Evolutionary conservation across 92 coral and sea anemone genomes (phyloP), one percentile per base, ranked within the genome.

Genomic region (Zoanthus gigantus): DNA sequence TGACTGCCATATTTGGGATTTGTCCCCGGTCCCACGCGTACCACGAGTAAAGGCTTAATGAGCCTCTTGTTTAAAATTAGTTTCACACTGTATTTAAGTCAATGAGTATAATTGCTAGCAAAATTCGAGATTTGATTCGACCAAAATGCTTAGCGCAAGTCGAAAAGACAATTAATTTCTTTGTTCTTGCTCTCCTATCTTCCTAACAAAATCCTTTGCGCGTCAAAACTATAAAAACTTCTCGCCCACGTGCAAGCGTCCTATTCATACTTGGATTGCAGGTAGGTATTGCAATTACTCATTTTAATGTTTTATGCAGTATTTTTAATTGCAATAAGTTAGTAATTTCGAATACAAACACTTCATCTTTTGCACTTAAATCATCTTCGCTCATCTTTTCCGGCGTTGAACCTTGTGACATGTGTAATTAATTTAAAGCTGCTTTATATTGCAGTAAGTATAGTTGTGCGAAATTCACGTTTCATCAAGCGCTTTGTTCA

Each of bases 191-290:
- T 30, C 11, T 30, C 75, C 76, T 37, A 82, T 32, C 60, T 66
- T 66, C 17, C 76, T 66, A 65, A 31, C 87, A 65, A 60, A 82
- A 82, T 65, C 76, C 87, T 66, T 45, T 82, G 75, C 86, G 86
- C 37, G 57, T 30, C 34, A 31, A 17, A 47, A 18, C 32, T 31
- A 16, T 50, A 50, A 82, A 82, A 52, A 28, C 37, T 82, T 82
- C 58, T 76, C 77, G 68, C 13, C 57, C 87, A 83, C 77, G 52
- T 72, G 8, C 17, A 72, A 72, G 77, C 52, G 53, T 72, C 34
- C 7, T 72, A 23, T 72, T 45, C 53, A 72, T 23, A 66, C 72
- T 66, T 9, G 30, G 72, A 66, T 66, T 66, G 72, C 5, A 66
- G 30, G 72, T 66, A 66, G 72, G 72, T 66, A 16, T 66, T 66